Percentiles rank a stretch among this genome's conserved stretches.
Conservation (phyloP, 2,888 invertebrate genomes). For the Eilema depressum region DNA sequence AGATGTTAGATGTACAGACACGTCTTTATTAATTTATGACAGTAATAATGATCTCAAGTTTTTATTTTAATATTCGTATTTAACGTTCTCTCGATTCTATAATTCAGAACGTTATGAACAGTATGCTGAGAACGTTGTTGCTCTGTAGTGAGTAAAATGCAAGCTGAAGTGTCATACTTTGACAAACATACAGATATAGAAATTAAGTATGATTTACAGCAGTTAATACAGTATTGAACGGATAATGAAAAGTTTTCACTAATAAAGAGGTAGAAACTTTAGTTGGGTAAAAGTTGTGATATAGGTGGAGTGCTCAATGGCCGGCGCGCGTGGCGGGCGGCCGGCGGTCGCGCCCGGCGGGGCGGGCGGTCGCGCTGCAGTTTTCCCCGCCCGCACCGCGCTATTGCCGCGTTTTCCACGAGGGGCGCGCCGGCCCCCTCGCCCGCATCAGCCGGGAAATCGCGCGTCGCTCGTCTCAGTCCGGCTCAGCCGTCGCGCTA, state of each 20-base stretch:
- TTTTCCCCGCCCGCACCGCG: conserved; percentile 82
- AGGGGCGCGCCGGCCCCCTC: conserved; percentile 82
- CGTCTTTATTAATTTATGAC: conserved; percentile 32
- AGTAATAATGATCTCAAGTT: conserved; percentile 21
- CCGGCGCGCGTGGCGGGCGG: conserved; percentile 52
- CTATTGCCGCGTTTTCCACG: conserved; percentile 80
- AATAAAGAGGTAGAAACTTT: conserved; percentile 12
- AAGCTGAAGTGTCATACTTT: background rate
- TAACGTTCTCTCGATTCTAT: conserved; percentile 8
- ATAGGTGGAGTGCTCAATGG: conserved; percentile 40
- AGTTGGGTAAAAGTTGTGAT: conserved; percentile 29
- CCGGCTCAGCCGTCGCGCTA: conserved; percentile 81
- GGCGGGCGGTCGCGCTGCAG: conserved; percentile 69
- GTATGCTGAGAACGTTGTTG: background rate
- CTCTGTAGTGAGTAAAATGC: no score
- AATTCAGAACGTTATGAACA: background rate
- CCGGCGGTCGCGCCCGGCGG: conserved; percentile 56
- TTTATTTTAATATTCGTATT: conserved; percentile 23
- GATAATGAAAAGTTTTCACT: background rate
- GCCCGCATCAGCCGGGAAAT: conserved; percentile 82
- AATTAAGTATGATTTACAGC: background rate
- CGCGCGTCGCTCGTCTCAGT: conserved; percentile 81
- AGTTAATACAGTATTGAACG: background rate
- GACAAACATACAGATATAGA: background rate
- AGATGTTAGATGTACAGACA: conserved; percentile 39